Conservation (phyloP, 2,113 vertebrate species). For the Anoura caudifer region DNA sequence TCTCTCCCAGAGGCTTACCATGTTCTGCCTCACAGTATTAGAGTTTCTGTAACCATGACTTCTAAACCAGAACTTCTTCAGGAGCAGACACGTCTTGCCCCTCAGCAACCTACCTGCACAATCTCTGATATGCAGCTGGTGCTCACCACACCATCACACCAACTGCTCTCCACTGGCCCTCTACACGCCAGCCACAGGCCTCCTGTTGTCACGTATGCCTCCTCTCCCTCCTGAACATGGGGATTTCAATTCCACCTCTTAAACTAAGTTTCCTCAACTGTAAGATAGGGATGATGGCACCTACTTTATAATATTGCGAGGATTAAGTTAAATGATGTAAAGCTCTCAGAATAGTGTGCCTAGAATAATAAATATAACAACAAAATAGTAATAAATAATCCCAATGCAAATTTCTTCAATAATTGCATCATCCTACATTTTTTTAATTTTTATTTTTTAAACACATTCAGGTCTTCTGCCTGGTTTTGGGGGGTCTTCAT, state of each 20-base stretch:
- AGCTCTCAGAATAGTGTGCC: not conserved
- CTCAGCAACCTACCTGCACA: not conserved
- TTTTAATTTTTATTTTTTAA: not conserved
- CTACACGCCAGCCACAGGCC: not conserved
- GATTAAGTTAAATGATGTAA: not conserved
- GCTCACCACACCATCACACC: not conserved
- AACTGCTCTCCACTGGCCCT: not conserved
- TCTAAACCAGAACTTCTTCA: not conserved
- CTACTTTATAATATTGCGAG: not conserved
- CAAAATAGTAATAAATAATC: not conserved
- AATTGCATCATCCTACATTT: not conserved
- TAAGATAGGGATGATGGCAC: not conserved
- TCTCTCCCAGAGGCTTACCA: not conserved
- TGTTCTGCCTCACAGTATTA: not conserved
- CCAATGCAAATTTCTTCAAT: not conserved
- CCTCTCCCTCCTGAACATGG: not conserved
- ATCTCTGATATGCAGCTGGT: no score
- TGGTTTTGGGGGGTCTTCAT: not conserved
- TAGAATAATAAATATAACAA: not conserved
- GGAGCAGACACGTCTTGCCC: not conserved
- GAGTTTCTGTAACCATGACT: not conserved
- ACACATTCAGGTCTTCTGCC: not conserved
- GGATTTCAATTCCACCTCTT: not conserved
- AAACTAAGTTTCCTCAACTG: not conserved
- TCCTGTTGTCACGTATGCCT: not conserved